Base-by-base conservation (phyloP, 2,797 vertebrate genomes). In the Diplodus puntazzo region DNA sequence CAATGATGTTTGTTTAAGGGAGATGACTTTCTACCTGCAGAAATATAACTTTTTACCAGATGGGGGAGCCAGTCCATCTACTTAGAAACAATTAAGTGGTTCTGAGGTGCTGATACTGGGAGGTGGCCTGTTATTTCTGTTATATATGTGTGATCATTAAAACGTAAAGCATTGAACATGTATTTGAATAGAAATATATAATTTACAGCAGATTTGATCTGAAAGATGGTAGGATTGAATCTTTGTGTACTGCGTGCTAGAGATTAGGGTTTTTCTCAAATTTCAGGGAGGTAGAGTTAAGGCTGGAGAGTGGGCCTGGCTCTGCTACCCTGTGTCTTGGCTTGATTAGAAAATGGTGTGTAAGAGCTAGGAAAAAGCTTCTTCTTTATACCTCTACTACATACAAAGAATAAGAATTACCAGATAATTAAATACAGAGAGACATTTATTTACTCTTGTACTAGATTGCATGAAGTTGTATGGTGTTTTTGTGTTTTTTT, bases 1-100 rank as follows among this genome's bases (percentile, higher is more conserved):
- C 27, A 21, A 16, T 45, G 17, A 13, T 30, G 17, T 69, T 6
- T 49, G 27, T 16, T 25, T 3, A 65, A 8, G 27, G 20, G 57
- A 54, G 3, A 55, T 27, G 11, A 63, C 48, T 7, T 25, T 50
- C 45, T 39, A 17, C 46, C 23, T 54, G 11, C 2, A 54, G 14
- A 52, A n/a, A 1, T 16, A 1, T 67, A 12, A 23, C 11, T 42
- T 67, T 43, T 81, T 69, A 75, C 91, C 91, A 89, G 83, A 83
- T 52, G 92, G 73, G 88, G 91, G 91, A 82, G 88, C 88, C 80
- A 86, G 71, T 58, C 45, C 39, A 59, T 80, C 75, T 53, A n/a
- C 39, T 62, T 30, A 20, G 14, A 75, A 25, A 59, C n/a, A 25
- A 34, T n/a, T 34, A 10, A 61, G n/a, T 2, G n/a, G 13, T 4